Percentiles rank a stretch among this genome's conserved stretches.
Conservation (phyloP, 2,113 vertebrate species). For the Pelodiscus sinensis region DNA sequence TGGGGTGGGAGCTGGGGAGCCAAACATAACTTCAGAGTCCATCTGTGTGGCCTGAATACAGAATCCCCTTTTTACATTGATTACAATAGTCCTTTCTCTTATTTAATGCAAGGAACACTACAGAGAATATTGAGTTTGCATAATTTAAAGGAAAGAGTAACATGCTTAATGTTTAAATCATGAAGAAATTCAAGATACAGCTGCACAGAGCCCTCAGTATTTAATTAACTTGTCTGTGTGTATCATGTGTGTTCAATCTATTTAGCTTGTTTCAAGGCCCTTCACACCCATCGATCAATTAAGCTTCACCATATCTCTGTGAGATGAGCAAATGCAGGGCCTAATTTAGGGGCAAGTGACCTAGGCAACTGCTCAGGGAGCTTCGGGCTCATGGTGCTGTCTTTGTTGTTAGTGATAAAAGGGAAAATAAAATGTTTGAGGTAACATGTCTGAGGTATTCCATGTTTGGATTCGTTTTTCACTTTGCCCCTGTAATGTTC, state of each 20-base stretch:
- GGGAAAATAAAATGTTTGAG: too few species aligned
- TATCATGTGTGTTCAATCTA: not conserved
- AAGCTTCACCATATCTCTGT: not conserved
- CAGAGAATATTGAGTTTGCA: not conserved
- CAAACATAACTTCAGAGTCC: not conserved
- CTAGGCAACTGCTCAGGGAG: too few species aligned
- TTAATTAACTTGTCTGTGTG: not conserved
- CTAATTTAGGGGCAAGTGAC: too few species aligned
- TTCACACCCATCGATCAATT: not conserved
- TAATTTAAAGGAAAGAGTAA: not conserved
- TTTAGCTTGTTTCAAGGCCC: not conserved
- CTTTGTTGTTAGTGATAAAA: too few species aligned
- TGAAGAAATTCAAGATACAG: not conserved
- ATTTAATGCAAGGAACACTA: not conserved
- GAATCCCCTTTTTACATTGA: not conserved
- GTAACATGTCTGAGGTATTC: too few species aligned
- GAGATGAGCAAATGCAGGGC: not conserved
- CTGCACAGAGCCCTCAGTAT: not conserved
- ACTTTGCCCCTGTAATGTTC: too few species aligned
- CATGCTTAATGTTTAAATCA: not conserved
- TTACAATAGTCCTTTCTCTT: not conserved
- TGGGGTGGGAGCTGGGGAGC: not conserved
- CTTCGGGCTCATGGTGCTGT: too few species aligned
- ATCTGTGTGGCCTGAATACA: not conserved
- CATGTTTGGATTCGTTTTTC: too few species aligned